These are phyloP conservation scores for Blastomussa wellsi DNA, from an alignment of 92 coral and sea anemone genomes.

Conservation along the genomic window DNA sequence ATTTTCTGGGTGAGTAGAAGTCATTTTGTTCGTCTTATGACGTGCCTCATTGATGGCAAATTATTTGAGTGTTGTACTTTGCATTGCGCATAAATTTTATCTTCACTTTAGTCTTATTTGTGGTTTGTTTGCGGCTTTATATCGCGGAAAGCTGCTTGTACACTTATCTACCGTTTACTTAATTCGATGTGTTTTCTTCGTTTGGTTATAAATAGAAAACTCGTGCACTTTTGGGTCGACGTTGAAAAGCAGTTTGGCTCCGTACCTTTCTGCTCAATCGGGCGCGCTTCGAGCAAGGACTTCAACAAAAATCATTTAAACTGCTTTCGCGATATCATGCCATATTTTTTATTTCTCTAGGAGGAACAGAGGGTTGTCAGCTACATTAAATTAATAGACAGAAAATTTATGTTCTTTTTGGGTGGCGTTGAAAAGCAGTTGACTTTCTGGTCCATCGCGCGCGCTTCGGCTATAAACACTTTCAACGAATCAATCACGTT, in stretches of 20 bases:
- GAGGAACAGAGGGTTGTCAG: too few relatives aligned
- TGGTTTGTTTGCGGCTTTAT: conserved; percentile 1
- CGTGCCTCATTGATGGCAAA: neutral
- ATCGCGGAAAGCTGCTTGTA: neutral
- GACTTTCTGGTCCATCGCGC: neutral
- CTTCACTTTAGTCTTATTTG: neutral
- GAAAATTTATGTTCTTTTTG: neutral
- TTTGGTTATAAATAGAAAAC: neutral
- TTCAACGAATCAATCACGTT: neutral
- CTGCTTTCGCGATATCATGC: too few relatives aligned
- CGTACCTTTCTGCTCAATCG: neutral
- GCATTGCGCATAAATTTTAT: conserved; percentile 1
- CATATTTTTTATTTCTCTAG: too few relatives aligned
- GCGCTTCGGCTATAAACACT: neutral
- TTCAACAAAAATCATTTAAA: too few relatives aligned
- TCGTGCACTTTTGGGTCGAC: neutral
- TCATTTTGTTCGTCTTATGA: neutral
- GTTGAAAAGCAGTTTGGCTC: neutral
- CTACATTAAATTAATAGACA: too few relatives aligned
- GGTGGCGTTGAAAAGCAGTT: neutral
- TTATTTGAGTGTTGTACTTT: neutral
- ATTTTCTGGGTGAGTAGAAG: conserved; percentile 81
- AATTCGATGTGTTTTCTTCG: neutral
- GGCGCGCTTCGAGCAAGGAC: neutral
- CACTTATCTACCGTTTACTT: neutral